These are phyloP conservation scores for Lucilia cuprina DNA, from an alignment of 1,140 invertebrate species.

Conservation along the genomic window DNA sequence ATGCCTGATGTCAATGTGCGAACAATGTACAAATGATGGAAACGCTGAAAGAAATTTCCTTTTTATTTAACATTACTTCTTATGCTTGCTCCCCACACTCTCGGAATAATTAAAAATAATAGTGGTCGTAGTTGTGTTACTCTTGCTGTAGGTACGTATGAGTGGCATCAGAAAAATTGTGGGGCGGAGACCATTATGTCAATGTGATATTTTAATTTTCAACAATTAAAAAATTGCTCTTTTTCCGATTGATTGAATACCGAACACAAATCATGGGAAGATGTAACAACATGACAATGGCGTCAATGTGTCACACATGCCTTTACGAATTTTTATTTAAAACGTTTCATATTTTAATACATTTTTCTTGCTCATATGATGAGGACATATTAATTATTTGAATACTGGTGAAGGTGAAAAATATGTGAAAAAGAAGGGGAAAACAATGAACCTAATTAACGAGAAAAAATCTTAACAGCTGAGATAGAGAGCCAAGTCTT, in stretches of 20 bases:
- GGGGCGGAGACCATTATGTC: constrained; percentile 27
- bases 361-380: background rate
- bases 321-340: background rate
- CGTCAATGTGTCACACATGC: constrained; percentile 2
- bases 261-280: background rate
- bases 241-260: background rate
- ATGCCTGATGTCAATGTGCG: constrained; percentile 28
- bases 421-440: too few species aligned
- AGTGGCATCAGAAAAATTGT: background rate
- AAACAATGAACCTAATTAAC: too few species aligned
- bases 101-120: background rate
- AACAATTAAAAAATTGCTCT: constrained; percentile 30
- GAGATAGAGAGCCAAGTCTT: too few species aligned
- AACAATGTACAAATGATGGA: constrained; percentile 25
- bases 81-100: background rate
- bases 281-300: constrained; percentile 12
- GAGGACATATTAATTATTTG: background rate
- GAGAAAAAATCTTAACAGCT: too few species aligned
- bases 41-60: constrained; percentile 27
- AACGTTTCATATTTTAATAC: background rate
- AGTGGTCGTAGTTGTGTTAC: background rate
- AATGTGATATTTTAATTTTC: constrained; percentile 32
- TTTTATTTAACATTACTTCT: background rate
- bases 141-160: too few species aligned
- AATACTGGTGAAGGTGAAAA: background rate